Base-by-base conservation (phyloP, 2,797 vertebrate genomes). In the Sylvia borin region DNA sequence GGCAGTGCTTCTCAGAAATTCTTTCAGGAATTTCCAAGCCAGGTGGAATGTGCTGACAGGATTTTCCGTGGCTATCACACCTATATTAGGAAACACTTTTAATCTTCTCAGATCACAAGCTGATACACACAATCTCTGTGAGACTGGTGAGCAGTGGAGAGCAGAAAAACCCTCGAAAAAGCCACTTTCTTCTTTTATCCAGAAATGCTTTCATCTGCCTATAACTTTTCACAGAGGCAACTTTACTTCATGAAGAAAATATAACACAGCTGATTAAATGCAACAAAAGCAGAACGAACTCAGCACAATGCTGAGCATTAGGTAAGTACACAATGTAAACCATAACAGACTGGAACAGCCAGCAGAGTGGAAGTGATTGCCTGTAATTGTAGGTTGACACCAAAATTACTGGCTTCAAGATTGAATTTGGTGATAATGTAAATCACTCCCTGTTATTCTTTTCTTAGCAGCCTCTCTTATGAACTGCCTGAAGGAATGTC, bases 381-480 rank as follows among this genome's bases (percentile, higher is more conserved):
- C 80, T 95, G 79, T 95, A 95, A 94, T 91, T 95, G 61, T 47
- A 75, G 91, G n/a, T 18, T 92, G 78, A 91, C 85, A 96, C 66
- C 81, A 73, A 95, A 94, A 96, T 96, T 96, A 95, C 85, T 71
- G 83, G 75, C 93, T 97, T 96, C 85, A 80, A 95, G 90, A 91
- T 27, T 92, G 86, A 92, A 94, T 92, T 78, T 92, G 77, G 82
- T 73, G 70, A 94, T 96, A 93, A 96, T 94, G 77, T 95, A 95
- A 88, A 96, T 95, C 94, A 72, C 66, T 75, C 76, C 77, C 79
- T 58, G 53, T 57, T 93, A 93, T 88, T 89, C 92, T 92, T 90
- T 77, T 82, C 81, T 91, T 94, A 84, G 84, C 84, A 92, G 83
- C 60, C 20, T 88, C 65, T 88, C 88, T 92, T 88, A 83, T 16